These are phyloP conservation scores for Tromatobia lineatoria DNA, from an alignment of 2,888 invertebrate genomes.

Conservation along the genomic window DNA sequence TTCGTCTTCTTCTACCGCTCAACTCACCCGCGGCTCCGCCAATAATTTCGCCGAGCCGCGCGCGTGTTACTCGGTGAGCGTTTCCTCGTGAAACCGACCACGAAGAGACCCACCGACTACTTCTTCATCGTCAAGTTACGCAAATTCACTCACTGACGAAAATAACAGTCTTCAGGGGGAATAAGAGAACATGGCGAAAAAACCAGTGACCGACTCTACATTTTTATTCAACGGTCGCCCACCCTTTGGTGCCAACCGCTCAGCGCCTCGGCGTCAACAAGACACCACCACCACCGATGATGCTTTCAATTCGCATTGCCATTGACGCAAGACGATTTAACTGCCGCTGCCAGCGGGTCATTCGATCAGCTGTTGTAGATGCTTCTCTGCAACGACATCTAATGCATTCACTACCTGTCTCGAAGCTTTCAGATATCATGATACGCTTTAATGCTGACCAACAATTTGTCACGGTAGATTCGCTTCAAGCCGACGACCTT, in stretches of 20 bases:
- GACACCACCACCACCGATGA: conserved; percentile 12
- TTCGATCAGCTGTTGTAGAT: conserved; percentile 64
- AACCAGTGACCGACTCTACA: conserved; percentile 59
- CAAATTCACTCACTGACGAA: conserved; percentile 84
- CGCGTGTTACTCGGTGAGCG: conserved; percentile 15
- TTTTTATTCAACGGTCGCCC: conserved; percentile 48
- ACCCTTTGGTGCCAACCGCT: conserved; percentile 54
- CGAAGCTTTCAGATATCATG: background rate
- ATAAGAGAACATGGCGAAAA: conserved; percentile 59
- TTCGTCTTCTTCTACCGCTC: conserved; percentile 56
- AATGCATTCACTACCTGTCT: background rate
- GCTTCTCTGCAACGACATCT: background rate
- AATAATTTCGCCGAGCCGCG: conserved; percentile 25
- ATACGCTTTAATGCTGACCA: background rate
- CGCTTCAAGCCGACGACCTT: background rate
- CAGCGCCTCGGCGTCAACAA: conserved; percentile 51
- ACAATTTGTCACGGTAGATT: conserved; percentile 3
- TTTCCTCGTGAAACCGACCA: conserved; percentile 26
- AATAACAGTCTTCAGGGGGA: conserved; percentile 76
- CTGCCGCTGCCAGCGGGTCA: conserved; percentile 53
- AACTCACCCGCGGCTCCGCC: conserved; percentile 39
- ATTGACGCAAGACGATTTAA: conserved; percentile 64
- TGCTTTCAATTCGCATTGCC: conserved; percentile 51
- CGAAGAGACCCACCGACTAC: conserved; percentile 42
- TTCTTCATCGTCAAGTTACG: conserved; percentile 76